A percentile compares a stretch with the other conserved stretches of the same genome.
phyloP scores from a whole-genome alignment of 2,888 invertebrate species.

The Entomobrya proxima region DNA sequence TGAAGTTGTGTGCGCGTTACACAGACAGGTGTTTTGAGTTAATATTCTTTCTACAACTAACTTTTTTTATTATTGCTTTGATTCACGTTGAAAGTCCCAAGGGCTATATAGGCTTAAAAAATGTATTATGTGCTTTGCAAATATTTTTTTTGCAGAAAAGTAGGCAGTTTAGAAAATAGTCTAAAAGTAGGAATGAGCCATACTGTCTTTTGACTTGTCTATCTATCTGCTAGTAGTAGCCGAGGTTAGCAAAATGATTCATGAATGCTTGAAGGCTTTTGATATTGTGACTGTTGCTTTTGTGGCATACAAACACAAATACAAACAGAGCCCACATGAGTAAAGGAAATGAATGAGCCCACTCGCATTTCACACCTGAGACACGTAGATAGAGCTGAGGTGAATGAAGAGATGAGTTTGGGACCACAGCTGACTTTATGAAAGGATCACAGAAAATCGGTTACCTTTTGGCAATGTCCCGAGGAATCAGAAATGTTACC shows the following conservation, averaged over 20 bases:
- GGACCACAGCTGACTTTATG: not conserved
- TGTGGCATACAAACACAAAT: too few relatives aligned
- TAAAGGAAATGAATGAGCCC: too few relatives aligned
- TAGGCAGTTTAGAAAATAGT: not conserved
- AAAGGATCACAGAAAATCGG: not conserved
- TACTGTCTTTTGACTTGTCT: not conserved
- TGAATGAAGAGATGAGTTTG: not conserved
- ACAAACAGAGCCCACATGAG: too few relatives aligned
- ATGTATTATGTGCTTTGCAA: too few relatives aligned
- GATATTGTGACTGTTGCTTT: too few relatives aligned
- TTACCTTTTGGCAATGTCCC: not conserved
- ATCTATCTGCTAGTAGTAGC: too few relatives aligned
- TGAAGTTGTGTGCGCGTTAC: too few relatives aligned
- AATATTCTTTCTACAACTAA: too few relatives aligned
- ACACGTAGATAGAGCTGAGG: not conserved
- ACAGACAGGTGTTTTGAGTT: too few relatives aligned
- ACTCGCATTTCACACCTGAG: not conserved
- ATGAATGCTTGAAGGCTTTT: too few relatives aligned
- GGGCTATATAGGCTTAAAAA: not conserved
- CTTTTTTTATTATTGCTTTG: too few relatives aligned
- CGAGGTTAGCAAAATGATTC: not conserved
- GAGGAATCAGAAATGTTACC: not conserved
- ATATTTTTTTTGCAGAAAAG: not conserved
- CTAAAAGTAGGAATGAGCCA: slow-evolving; percentile 12
- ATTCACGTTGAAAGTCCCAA: slow-evolving; percentile 5